Conservation (phyloP, 2,113 vertebrate genomes). For the Amblyornis subalaris region DNA sequence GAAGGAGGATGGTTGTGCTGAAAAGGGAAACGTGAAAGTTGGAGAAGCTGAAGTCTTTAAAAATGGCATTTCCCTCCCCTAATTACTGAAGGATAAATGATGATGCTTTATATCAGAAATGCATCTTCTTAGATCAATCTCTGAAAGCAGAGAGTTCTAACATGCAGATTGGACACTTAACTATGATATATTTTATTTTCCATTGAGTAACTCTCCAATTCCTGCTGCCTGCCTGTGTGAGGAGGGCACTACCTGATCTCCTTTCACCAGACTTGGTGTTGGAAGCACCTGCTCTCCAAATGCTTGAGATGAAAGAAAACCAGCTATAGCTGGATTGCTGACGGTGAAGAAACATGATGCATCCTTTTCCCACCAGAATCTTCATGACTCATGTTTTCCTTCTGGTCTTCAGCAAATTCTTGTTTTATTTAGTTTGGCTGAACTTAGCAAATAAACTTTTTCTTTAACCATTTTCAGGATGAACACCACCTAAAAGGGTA, state of each 20-base stretch:
- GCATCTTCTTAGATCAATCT: neutral
- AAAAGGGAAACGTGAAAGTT: neutral
- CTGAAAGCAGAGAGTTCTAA: neutral
- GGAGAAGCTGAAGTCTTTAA: neutral
- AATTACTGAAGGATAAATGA: neutral
- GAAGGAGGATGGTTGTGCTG: neutral
- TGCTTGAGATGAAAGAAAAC: neutral
- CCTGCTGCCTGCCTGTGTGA: neutral
- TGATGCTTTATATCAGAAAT: neutral
- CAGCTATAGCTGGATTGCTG: neutral
- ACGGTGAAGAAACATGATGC: neutral
- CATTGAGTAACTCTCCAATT: neutral
- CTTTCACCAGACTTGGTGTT: neutral
- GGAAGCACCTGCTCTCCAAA: conserved; percentile 16
- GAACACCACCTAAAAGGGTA: neutral
- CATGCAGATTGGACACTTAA: neutral
- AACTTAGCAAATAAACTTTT: neutral
- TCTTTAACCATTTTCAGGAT: neutral
- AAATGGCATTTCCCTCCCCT: neutral
- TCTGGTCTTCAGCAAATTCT: conserved; percentile 21
- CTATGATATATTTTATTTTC: neutral
- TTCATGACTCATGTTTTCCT: conserved; percentile 56
- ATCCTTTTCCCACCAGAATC: conserved; percentile 27
- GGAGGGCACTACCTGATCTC: neutral
- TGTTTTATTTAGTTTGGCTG: conserved; percentile 21